Base-by-base conservation (phyloP, 2,113 vertebrate species). In the Chloroceryle aenea region DNA sequence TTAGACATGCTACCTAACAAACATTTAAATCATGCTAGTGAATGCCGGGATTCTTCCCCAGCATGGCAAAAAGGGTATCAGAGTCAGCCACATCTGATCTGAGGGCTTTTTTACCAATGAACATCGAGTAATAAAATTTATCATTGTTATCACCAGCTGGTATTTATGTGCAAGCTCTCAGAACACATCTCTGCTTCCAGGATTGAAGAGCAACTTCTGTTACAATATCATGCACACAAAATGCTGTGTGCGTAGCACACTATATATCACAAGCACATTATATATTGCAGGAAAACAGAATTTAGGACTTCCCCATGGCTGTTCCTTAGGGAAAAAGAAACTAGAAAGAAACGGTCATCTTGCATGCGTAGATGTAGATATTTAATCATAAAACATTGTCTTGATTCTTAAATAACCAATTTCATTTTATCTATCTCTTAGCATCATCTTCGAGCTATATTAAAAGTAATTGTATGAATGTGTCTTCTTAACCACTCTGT, bases 171-270 rank as follows among this genome's bases (percentile, higher is more conserved):
- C n/a, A 71, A 87, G 34, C 14, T 89, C 71, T 81, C 78, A 55
- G 68, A 96, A 59, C 58, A 66, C 0, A 36, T 30, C 10, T 50
- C 59, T 73, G 52, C 69, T 93, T 90, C 71, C 62, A 84, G 55
- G 34, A 93, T 90, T 93, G 72, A 72, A 93, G 17, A 93, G 34
- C 67, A 94, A 64, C 32, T 93, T 87, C 92, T 88, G 82, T 63
- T 77, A 72, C 53, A 42, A 47, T 34, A 66, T 36, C 26, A 92
- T 85, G 84, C 50, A 26, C 77, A 47, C 29, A 16, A 90, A 85
- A 73, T 14, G 36, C 88, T 83, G 32, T 34, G 52, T 59, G 89
- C 38, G 45, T 18, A 72, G 77, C 48, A 84, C 56, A 22, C 29
- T 75, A 64, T 30, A 29, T 77, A 47, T 42, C 91, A 40, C 69